These are phyloP conservation scores for Linnaemya vulpina DNA, from an alignment of 2,888 invertebrate genomes.

Conservation along the genomic window DNA sequence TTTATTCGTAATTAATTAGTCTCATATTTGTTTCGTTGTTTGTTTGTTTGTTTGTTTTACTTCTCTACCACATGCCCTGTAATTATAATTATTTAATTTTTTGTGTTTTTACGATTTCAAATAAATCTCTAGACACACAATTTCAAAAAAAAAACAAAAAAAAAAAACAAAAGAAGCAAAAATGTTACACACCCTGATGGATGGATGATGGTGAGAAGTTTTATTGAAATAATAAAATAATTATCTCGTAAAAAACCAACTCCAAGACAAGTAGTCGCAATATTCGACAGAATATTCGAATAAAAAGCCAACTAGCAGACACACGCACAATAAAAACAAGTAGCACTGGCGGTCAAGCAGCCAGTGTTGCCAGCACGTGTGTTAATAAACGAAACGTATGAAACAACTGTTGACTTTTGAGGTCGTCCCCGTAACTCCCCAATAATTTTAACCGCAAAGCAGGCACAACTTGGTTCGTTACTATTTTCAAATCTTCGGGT, in stretches of 20 bases:
- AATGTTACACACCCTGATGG: slow-evolving; percentile 62
- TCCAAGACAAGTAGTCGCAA: slow-evolving; percentile 20
- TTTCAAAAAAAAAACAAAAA: neutral
- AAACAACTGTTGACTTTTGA: too few species aligned
- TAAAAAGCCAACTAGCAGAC: neutral
- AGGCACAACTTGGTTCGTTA: too few species aligned
- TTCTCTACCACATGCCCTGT: neutral
- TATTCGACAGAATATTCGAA: neutral
- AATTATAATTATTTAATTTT: slow-evolving; percentile 51
- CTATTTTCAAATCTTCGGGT: too few species aligned
- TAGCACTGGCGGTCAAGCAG: slow-evolving; percentile 1
- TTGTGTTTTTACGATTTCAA: slow-evolving; percentile 27
- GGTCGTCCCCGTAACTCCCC: too few species aligned
- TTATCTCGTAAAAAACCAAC: slow-evolving; percentile 31
- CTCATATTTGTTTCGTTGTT: neutral
- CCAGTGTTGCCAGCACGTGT: neutral
- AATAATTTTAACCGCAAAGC: too few species aligned
- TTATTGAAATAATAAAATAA: slow-evolving; percentile 40
- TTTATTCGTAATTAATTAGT: slow-evolving; percentile 37
- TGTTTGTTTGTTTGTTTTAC: neutral
- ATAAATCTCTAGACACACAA: slow-evolving; percentile 32
- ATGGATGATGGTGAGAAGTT: slow-evolving; percentile 53
- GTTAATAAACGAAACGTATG: too few species aligned
- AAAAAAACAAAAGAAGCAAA: neutral
- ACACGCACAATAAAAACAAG: slow-evolving; percentile 4